Evolutionary conservation across 2,797 vertebrate species (phyloP).

Genomic region (Sebastes hubbsi): DNA sequence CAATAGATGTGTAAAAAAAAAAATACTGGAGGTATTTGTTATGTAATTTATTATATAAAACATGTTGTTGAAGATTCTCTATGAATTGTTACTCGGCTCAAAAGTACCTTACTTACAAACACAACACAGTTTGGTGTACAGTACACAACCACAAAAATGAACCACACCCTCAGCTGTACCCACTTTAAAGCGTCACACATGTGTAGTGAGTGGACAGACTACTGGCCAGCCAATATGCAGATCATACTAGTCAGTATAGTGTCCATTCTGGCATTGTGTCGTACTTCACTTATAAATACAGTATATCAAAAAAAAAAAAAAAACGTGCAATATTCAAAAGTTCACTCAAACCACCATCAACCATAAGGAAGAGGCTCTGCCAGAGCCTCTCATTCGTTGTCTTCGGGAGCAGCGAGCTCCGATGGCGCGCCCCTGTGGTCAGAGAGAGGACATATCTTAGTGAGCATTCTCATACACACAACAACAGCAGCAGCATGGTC

Average conservation of each 20-base stretch:
- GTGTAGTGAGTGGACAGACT: not conserved
- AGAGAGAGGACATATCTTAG: constrained; percentile 29
- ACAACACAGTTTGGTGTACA: not conserved
- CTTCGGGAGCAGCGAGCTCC: constrained; percentile 44
- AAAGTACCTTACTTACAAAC: not conserved
- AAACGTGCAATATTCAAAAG: constrained; percentile 14
- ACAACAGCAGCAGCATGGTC: not conserved
- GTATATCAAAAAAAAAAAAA: not conserved
- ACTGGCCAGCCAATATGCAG: not conserved
- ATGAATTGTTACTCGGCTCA: not conserved
- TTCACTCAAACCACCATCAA: constrained; percentile 16
- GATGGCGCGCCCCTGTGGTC: constrained; percentile 69
- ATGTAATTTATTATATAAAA: constrained; percentile 38
- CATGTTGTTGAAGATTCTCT: not conserved
- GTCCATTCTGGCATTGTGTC: not conserved
- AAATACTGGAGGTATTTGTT: not conserved
- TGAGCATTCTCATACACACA: not conserved
- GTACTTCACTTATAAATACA: constrained; percentile 13
- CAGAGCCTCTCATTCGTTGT: constrained; percentile 37
- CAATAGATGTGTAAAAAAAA: not conserved
- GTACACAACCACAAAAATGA: not conserved
- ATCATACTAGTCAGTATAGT: not conserved
- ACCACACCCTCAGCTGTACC: constrained; percentile 7
- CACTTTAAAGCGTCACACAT: not conserved
- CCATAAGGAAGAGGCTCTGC: constrained; percentile 4